These are phyloP conservation scores for Cathartes aura DNA, from an alignment of 2,113 vertebrate genomes.

Conservation along the genomic window DNA sequence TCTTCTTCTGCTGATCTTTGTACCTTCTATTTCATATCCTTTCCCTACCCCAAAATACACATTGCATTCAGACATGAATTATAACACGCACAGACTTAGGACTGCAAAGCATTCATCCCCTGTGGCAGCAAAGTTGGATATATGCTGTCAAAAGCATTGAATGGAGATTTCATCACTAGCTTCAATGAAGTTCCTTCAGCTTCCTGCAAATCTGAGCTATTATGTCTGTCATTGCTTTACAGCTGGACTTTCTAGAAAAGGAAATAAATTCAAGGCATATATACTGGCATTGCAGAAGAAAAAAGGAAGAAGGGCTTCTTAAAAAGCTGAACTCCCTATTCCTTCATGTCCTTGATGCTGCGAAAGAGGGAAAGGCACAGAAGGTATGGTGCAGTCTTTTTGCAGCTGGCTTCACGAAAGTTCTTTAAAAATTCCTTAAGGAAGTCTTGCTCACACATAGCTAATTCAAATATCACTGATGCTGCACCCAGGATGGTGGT, in stretches of 20 bases:
- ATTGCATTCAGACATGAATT: not conserved
- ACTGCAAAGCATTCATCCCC: not conserved
- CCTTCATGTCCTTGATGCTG: constrained; percentile 31
- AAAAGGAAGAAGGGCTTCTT: constrained; percentile 80
- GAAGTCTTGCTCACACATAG: not conserved
- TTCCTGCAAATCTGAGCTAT: not conserved
- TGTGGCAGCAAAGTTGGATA: not conserved
- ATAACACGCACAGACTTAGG: not conserved
- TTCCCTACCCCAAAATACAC: not conserved
- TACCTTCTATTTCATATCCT: not conserved
- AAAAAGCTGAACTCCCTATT: constrained; percentile 71
- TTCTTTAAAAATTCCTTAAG: not conserved
- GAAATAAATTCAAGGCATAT: constrained; percentile 74
- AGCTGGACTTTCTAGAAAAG: constrained; percentile 81
- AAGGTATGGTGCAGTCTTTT: constrained; percentile 54
- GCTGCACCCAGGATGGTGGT: not conserved
- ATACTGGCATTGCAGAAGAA: constrained; percentile 80
- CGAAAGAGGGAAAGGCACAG: constrained; percentile 50
- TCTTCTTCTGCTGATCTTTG: not conserved
- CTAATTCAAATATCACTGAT: not conserved
- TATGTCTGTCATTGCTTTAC: not conserved
- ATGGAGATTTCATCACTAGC: not conserved
- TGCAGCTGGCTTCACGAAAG: not conserved
- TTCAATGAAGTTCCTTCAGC: not conserved
- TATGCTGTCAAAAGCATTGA: not conserved